Base-by-base conservation (phyloP, 2,888 invertebrate species). In the Rutpela maculata region DNA sequence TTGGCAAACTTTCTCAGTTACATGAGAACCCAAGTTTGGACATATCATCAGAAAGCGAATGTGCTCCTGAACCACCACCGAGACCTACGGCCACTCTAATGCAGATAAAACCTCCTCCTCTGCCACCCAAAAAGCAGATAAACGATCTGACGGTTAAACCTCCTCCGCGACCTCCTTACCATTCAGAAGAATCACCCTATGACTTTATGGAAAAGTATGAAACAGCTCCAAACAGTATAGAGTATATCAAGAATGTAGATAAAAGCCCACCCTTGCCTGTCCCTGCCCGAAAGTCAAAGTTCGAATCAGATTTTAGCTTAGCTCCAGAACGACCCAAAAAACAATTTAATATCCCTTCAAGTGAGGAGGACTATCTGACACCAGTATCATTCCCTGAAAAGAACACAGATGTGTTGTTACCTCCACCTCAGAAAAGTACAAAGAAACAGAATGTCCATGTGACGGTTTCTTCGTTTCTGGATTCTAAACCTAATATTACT, bases 91-190 rank as follows among this genome's bases (percentile, higher is more conserved):
- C 93, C 17, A 93, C 92, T 88, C 91, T 92, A 82, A 87, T 90
- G 15, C 90, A 93, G 69, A 91, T 93, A 7, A 94, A 94, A 86
- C 95, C 95, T 3, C 95, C 95, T 1, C 95, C 95, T 3, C 89
- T 95, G 87, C 92, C 95, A 19, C 95, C 95, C 15, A 95, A 95
- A 86, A 94, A 94, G 81, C 93, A 93, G 82, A 90, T 91, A 60
- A 91, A 90, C 69, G 92, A 92, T 80, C 90, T 92, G 65, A 88
- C 90, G 0, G 90, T 92, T 26, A 93, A 94, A 62, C 94, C 94
- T n/a, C 93, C 94, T 0, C 92, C 93, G 0, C 88, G 92, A 67
- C 94, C 94, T 0, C 93, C 93, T 7, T 78, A 79, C 0, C 92
- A 93, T 81, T 91, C 91, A 0, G 92, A 91, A 19, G 90, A 91